Evolutionary conservation across 2,113 vertebrate species (phyloP).

Genomic region (Platichthys flesus): DNA sequence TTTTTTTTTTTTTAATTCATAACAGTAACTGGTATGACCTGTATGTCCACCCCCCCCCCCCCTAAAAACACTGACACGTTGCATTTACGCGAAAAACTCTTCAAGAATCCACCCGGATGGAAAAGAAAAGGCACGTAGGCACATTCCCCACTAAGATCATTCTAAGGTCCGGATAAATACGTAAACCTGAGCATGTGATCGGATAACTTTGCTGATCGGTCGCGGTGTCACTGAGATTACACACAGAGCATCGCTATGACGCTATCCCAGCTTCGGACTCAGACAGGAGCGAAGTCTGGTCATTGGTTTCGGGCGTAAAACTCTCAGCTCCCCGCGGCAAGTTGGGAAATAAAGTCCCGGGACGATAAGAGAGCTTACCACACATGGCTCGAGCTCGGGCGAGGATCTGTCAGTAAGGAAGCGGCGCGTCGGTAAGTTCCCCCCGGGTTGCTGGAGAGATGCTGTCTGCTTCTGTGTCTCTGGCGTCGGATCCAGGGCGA

Average conservation of each 20-base stretch:
- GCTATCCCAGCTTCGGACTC: no score
- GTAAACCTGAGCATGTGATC: not conserved
- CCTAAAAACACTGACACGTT: slow-evolving; percentile 73
- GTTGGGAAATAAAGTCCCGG: not conserved
- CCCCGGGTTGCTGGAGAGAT: slow-evolving; percentile 21
- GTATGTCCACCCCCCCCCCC: no score
- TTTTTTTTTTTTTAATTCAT: no score
- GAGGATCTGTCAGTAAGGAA: not conserved
- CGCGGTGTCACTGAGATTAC: not conserved
- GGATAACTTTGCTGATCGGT: not conserved
- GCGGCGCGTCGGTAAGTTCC: slow-evolving; percentile 4
- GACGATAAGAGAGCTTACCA: slow-evolving; percentile 58
- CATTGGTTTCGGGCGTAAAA: not conserved
- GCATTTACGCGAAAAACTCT: slow-evolving; percentile 31
- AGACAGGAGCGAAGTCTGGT: not conserved
- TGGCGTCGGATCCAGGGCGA: not conserved
- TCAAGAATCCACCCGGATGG: not conserved
- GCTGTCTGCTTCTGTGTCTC: slow-evolving; percentile 22
- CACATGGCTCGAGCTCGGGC: slow-evolving; percentile 67
- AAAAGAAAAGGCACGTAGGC: no score
- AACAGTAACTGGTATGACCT: not conserved
- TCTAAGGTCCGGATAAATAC: not conserved
- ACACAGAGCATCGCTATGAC: not conserved
- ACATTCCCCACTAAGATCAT: not conserved
- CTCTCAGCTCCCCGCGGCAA: not conserved